Evolutionary conservation across 2,888 invertebrate genomes (phyloP), one percentile per base, ranked within the genome.

Genomic region (Calameuta pallipes): DNA sequence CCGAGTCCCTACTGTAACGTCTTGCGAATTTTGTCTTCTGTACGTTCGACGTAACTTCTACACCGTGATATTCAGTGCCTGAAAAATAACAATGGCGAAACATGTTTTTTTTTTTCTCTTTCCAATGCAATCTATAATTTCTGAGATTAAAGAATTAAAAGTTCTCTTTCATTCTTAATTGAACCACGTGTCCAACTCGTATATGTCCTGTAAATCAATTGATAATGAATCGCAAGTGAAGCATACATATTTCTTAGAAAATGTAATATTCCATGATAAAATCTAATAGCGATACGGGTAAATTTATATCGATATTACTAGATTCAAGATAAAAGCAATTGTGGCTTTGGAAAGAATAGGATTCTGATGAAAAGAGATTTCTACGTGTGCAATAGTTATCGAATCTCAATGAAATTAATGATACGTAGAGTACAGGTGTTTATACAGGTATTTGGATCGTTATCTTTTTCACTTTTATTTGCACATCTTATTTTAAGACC

Each of bases 41-140:
- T 80, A 83, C 75, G 78, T 76, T 84, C 79, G 86, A 69, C 73
- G 82, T 80, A 80, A 83, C 84, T 75, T 80, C 76, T 83, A 84
- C 77, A 78, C 74, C 82, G 81, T 75, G 84, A 80, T 84, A 82
- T 81, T 82, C 79, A 81, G 83, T 82, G 79, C 86, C 86, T 86
- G 86, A 84, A 86, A 86, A 81, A 80, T 73, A 88, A 78, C 56
- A 78, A 88, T 85, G 82, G 78, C 82, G 81, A 86, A 56, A 86
- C 80, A 79, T 83, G 84, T 84, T 83, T 87, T 87, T 82, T 87
- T 82, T 36, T 15, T 23, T 23, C 23, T 56, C 23, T 56, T 23
- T 56, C 71, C 30, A 23, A 71, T 11, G 23, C 71, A 34, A 34
- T 71, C 71, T 33, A 34, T 33, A 23, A 33, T 71, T 71, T 71